Evolutionary conservation across 2,113 vertebrate species (phyloP).

Genomic region (Nothobranchius furzeri): DNA sequence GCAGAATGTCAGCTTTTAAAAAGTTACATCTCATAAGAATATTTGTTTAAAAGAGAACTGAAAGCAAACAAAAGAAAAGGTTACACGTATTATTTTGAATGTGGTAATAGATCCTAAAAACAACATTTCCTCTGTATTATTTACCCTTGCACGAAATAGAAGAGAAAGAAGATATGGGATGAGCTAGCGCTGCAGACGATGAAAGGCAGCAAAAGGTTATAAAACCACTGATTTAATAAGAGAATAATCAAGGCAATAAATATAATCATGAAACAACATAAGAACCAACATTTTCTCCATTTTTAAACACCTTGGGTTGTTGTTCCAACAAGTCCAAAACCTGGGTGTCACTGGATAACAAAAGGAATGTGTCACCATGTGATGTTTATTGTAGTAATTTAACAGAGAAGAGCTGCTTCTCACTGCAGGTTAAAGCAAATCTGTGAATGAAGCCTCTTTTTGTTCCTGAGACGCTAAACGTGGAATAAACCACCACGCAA

Average conservation of each 20-base stretch:
- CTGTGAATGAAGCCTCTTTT: neutral
- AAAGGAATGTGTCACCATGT: slow-evolving; percentile 17
- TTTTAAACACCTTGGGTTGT: no score
- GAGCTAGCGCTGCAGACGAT: neutral
- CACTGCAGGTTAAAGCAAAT: neutral
- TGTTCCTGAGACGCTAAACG: no score
- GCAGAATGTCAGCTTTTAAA: no score
- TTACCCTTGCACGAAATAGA: slow-evolving; percentile 35
- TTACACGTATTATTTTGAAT: no score
- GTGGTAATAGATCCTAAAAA: neutral
- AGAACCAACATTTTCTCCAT: no score
- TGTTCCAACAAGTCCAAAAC: no score
- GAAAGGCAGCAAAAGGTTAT: neutral
- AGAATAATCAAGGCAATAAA: neutral
- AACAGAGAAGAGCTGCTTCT: no score
- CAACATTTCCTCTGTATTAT: slow-evolving; percentile 22
- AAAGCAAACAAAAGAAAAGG: neutral
- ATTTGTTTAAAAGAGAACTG: neutral
- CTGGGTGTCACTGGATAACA: slow-evolving; percentile 21
- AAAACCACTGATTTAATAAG: neutral
- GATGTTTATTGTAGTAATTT: slow-evolving; percentile 2
- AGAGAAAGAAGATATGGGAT: slow-evolving; percentile 32
- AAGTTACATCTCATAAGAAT: neutral
- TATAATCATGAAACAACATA: neutral
- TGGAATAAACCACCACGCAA: neutral